Evolutionary conservation across 2,797 vertebrate genomes (phyloP).

Genomic region (Coregonus suidteri): DNA sequence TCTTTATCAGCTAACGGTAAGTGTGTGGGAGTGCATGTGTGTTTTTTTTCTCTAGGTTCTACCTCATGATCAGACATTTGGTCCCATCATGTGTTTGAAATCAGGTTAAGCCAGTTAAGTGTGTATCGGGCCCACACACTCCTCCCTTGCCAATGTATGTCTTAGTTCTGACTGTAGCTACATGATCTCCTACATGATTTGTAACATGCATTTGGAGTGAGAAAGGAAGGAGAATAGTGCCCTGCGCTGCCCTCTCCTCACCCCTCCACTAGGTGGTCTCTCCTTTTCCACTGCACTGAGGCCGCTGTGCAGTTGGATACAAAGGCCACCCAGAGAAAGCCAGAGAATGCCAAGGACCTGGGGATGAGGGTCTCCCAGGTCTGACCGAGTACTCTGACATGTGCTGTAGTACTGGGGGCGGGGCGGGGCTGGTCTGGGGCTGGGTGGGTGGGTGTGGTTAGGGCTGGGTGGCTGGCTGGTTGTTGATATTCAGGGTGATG

Average conservation of each 20-base stretch:
- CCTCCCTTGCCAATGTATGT: background rate
- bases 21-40: background rate
- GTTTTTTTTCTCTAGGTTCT: background rate
- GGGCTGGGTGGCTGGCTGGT: background rate
- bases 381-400: constrained; percentile 83
- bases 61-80: background rate
- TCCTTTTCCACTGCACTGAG: constrained; percentile 67
- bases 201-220: background rate
- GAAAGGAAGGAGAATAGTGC: background rate
- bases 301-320: constrained; percentile 68
- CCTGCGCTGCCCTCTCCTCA: background rate
- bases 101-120: background rate
- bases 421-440: background rate
- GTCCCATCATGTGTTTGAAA: background rate
- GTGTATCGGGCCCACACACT: background rate
- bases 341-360: constrained; percentile 84
- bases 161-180: background rate
- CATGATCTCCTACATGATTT: background rate
- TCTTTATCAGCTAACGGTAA: background rate
- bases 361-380: constrained; percentile 69
- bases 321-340: constrained; percentile 79
- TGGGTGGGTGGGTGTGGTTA: background rate
- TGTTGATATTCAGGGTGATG: background rate
- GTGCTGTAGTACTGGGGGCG: background rate
- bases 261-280: constrained; percentile 66